These are phyloP conservation scores for Zaprionus africanus DNA, from an alignment of 1,140 invertebrate species.

Conservation along the genomic window DNA sequence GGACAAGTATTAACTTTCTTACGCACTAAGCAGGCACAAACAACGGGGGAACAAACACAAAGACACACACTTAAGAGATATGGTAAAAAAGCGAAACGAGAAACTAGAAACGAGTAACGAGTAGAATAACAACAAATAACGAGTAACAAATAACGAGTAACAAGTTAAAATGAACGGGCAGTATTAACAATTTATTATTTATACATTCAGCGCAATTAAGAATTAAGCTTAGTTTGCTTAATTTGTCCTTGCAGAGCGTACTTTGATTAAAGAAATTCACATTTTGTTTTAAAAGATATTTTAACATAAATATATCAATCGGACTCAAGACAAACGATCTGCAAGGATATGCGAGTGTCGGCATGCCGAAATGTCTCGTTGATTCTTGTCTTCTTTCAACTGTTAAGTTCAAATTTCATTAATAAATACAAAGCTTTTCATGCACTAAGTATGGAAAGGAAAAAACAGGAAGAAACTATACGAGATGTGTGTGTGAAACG, in stretches of 20 bases:
- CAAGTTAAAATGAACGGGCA: constrained; percentile 15
- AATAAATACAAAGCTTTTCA: constrained; percentile 13
- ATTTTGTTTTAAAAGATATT: neutral
- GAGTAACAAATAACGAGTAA: constrained; percentile 21
- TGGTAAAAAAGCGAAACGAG: constrained; percentile 3
- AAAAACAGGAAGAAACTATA: constrained; percentile 16
- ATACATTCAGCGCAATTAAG: constrained; percentile 4
- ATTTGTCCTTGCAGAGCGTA: constrained; percentile 2
- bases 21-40: constrained; percentile 27
- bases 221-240: neutral
- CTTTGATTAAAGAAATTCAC: neutral
- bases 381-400: neutral
- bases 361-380: neutral
- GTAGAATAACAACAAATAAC: constrained; percentile 10
- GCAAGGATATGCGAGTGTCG: neutral
- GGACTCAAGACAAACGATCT: neutral
- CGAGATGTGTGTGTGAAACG: neutral
- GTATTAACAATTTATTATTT: neutral
- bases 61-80: constrained; percentile 23
- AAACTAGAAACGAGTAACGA: constrained; percentile 15
- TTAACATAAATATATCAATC: neutral
- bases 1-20: constrained; percentile 22
- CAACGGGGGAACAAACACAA: constrained; percentile 20
- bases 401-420: neutral
- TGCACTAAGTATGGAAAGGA: neutral